Base-by-base conservation (phyloP, 2,888 invertebrate genomes). In the Zygaena filipendulae region DNA sequence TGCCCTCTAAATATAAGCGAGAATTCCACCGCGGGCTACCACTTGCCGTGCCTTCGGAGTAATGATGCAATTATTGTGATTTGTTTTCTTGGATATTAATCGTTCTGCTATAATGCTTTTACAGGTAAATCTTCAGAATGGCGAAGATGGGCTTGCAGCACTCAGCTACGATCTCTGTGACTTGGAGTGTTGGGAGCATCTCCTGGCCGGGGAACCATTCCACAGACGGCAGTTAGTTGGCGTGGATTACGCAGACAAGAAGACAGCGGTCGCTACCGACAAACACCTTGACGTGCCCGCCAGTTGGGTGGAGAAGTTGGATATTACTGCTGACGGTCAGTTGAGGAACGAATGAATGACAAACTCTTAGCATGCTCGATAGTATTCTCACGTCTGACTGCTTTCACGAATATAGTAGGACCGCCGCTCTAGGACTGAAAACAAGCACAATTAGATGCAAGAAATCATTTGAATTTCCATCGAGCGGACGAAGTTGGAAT, bases 251-350 rank as follows among this genome's bases (percentile, higher is more conserved):
- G 38, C 62, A 0, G 70, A 62, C 11, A 70, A 69, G 13, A 52
- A 38, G 1, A 71, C 80, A 1, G 79, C 82, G 1, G 53, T 80
- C 10, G 69, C 63, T 16, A 62, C 69, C 2, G 88, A 88, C 46
- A 90, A 90, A 49, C 90, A 91, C 56, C 63, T 92, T 22, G 91
- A 91, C 42, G 86, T 90, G 81, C 89, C 91, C 0, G 54, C 71
- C 4, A 87, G 89, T 4, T 93, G 92, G 87, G 89, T 91, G 1
- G 75, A 83, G 38, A 83, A 83, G 28, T 75, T 92, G 18, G 77
- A 83, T 21, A 82, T 93, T 26, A 62, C 81, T 29, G 81, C 81
- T 49, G 63, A 79, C 32, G 82, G 85, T 84, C 45, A 34, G 42
- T 12, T 27, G 4, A 16, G n/a, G n/a, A n/a, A n/a, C n/a, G n/a